These are phyloP conservation scores for Leptogaster cylindrica DNA, from an alignment of 2,888 invertebrate genomes.

Conservation along the genomic window DNA sequence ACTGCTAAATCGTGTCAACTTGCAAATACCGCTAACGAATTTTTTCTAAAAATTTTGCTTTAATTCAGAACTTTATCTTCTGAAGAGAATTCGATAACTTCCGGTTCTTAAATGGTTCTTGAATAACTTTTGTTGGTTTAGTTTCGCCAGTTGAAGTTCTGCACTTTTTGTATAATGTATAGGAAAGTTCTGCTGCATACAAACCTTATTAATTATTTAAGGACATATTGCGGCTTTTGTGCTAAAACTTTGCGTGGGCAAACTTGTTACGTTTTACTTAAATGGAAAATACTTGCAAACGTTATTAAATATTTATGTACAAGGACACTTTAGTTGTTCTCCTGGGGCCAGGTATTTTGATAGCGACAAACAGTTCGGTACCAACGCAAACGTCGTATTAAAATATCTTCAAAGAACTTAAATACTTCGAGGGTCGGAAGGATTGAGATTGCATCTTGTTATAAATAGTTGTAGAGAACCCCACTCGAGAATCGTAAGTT, in stretches of 20 bases:
- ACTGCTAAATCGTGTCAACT: background rate
- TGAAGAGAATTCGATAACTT: background rate
- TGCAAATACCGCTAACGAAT: background rate
- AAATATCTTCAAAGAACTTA: no score
- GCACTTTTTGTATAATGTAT: background rate
- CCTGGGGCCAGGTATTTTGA: no score
- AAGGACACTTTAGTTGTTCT: no score
- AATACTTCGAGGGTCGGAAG: no score
- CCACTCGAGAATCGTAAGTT: no score
- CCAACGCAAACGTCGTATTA: no score
- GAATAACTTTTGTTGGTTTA: background rate
- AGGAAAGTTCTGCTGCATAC: slow-evolving; percentile 1
- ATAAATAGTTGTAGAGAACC: no score
- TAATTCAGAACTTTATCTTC: background rate
- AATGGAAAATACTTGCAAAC: slow-evolving; percentile 31
- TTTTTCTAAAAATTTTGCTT: background rate
- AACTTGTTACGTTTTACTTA: slow-evolving; percentile 24
- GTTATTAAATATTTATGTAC: slow-evolving; percentile 33
- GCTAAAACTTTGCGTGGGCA: slow-evolving; percentile 12
- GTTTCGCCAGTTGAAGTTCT: background rate
- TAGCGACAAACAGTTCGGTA: no score
- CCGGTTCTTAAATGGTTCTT: background rate
- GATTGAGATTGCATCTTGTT: no score
- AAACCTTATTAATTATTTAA: slow-evolving; percentile 32
- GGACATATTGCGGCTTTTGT: slow-evolving; percentile 12